Percentiles rank a stretch among this genome's conserved stretches.
Conservation (phyloP, 1,140 invertebrate species). For the Acyrthosiphon pisum region DNA sequence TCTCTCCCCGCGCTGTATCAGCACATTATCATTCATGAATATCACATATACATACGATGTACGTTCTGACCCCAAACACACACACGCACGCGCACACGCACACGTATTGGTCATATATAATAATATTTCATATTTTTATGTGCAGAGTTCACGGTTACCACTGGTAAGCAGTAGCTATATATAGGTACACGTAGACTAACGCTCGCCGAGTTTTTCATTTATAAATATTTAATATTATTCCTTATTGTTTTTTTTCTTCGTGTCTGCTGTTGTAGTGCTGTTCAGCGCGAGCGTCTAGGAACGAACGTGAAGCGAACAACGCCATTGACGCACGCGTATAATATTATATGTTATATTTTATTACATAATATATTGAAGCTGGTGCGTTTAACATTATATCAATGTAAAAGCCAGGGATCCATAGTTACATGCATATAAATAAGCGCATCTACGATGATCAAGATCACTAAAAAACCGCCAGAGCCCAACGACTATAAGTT, state of each 20-base stretch:
- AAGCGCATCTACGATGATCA: neutral
- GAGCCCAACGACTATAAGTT: too few species aligned
- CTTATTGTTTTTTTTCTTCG: conserved; percentile 28
- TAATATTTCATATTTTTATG: neutral
- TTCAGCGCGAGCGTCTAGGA: neutral
- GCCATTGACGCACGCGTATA: neutral
- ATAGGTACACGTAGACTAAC: neutral
- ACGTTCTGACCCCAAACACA: conserved; percentile 35
- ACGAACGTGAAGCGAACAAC: neutral
- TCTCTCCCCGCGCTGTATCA: conserved; percentile 28
- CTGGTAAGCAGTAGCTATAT: neutral
- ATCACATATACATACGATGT: neutral
- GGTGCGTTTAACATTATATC: neutral
- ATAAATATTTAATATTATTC: conserved; percentile 37
- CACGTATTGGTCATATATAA: neutral
- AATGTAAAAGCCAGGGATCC: neutral
- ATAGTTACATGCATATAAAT: too few species aligned
- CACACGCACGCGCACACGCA: neutral
- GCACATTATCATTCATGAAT: conserved; percentile 55
- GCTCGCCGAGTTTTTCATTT: neutral
- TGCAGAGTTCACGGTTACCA: conserved; percentile 34
- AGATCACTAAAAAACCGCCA: too few species aligned
- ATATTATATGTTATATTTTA: neutral
- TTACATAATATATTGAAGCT: neutral
- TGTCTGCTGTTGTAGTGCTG: neutral